Percentiles rank a stretch among this genome's conserved stretches.
Conservation (phyloP, 2,797 vertebrate species). For the Anabacerthia variegaticeps region DNA sequence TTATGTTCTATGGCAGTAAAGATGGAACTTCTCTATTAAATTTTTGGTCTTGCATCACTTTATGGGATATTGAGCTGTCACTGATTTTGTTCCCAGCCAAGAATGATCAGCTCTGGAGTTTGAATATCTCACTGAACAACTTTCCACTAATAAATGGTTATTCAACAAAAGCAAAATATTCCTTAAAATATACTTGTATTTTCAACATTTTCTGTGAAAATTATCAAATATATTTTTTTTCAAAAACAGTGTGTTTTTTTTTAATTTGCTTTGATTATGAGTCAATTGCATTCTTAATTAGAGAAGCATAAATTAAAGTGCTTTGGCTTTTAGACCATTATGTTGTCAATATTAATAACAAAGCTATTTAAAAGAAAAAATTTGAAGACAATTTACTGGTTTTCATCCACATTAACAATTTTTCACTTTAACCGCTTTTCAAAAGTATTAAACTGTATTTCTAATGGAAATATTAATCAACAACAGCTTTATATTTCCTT, state of each 20-base stretch:
- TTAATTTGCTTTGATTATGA: neutral
- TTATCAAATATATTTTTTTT: neutral
- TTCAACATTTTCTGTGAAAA: neutral
- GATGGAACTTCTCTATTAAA: neutral
- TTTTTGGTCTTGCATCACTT: neutral
- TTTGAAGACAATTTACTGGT: neutral
- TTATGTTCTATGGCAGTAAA: neutral
- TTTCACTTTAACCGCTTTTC: neutral
- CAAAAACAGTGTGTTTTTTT: neutral
- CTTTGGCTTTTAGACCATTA: neutral
- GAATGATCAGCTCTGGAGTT: neutral
- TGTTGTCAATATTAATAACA: neutral
- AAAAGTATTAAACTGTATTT: neutral
- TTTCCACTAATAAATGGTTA: neutral
- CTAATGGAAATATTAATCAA: neutral
- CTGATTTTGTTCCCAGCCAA: neutral
- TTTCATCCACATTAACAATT: neutral
- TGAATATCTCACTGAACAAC: neutral
- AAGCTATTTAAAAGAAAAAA: neutral
- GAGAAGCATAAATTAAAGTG: neutral
- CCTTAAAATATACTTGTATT: neutral
- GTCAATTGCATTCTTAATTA: neutral
- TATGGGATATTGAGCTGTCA: neutral
- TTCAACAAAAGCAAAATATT: neutral
- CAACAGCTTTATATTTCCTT: neutral